phyloP scores from a whole-genome alignment of 2,888 invertebrate genomes.

The Tanytarsus gracilentus region DNA sequence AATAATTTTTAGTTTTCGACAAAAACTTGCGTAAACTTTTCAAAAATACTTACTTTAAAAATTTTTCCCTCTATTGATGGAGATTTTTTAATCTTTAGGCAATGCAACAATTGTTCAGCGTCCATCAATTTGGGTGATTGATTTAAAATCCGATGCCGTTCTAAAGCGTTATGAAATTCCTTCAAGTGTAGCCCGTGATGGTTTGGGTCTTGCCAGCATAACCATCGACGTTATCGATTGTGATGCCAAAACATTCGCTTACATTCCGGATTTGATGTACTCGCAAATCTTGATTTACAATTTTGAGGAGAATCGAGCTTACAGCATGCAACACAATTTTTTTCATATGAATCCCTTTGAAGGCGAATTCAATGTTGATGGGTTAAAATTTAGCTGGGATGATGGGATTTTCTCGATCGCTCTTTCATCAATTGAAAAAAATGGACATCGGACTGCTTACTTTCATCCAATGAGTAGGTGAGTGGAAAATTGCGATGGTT shows the following conservation, averaged over 20 bases:
- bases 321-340: conserved; percentile 64
- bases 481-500: conserved; percentile 3
- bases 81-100: conserved; percentile 39
- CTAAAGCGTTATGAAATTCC: conserved; percentile 48
- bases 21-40: conserved; percentile 31
- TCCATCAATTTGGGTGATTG: conserved; percentile 56
- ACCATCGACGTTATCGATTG: conserved; percentile 52
- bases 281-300: conserved; percentile 54
- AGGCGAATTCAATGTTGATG: conserved; percentile 58
- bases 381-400: conserved; percentile 65
- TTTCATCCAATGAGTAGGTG: conserved; percentile 64
- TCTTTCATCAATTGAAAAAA: conserved; percentile 50
- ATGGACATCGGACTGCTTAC: conserved; percentile 50
- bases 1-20: background rate
- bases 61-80: too few relatives aligned
- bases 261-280: conserved; percentile 53
- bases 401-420: conserved; percentile 71
- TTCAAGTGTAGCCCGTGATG: conserved; percentile 39
- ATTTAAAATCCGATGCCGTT: conserved; percentile 54
- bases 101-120: conserved; percentile 46
- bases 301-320: conserved; percentile 52
- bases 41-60: conserved; percentile 29
- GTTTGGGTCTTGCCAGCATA: conserved; percentile 55
- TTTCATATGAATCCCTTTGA: conserved; percentile 62
- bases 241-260: conserved; percentile 54